Conservation (phyloP, 2,888 invertebrate genomes). For the Helicoverpa assulta region DNA sequence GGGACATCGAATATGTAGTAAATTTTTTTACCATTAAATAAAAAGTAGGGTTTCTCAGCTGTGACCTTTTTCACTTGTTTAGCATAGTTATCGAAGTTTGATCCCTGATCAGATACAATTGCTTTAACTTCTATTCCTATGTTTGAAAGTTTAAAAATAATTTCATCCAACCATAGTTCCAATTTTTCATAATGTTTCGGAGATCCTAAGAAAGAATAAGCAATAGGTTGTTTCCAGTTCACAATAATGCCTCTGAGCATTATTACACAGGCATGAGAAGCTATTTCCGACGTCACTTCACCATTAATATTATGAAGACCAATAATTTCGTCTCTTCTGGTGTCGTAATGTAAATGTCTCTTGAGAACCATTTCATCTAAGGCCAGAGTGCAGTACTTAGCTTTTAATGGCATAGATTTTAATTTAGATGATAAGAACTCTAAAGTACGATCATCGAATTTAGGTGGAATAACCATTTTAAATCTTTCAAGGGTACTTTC, state of each 20-base stretch:
- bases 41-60: conserved; percentile 53
- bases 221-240: conserved; percentile 63
- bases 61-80: conserved; percentile 56
- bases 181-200: conserved; percentile 37
- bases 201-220: conserved; percentile 53
- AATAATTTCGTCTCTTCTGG: conserved; percentile 55
- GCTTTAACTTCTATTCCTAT: conserved; percentile 59
- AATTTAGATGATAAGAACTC: conserved; percentile 20
- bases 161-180: conserved; percentile 56
- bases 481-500: conserved; percentile 44
- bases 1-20: conserved; percentile 59
- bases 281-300: conserved; percentile 35
- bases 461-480: conserved; percentile 37
- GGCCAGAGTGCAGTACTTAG: conserved; percentile 59
- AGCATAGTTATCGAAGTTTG: conserved; percentile 59
- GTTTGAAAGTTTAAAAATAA: conserved; percentile 51
- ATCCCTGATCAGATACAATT: conserved; percentile 56
- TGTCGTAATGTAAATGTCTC: conserved; percentile 56
- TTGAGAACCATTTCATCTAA: conserved; percentile 62
- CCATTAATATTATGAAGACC: conserved; percentile 63
- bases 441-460: conserved; percentile 47
- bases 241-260: conserved; percentile 55
- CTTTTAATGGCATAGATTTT: conserved; percentile 28
- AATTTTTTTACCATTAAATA: conserved; percentile 28
- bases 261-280: conserved; percentile 38